A percentile compares a stretch with the other conserved stretches of the same genome.
Conservation (phyloP, 1,140 invertebrate species). For the Drosophila murphyi region DNA sequence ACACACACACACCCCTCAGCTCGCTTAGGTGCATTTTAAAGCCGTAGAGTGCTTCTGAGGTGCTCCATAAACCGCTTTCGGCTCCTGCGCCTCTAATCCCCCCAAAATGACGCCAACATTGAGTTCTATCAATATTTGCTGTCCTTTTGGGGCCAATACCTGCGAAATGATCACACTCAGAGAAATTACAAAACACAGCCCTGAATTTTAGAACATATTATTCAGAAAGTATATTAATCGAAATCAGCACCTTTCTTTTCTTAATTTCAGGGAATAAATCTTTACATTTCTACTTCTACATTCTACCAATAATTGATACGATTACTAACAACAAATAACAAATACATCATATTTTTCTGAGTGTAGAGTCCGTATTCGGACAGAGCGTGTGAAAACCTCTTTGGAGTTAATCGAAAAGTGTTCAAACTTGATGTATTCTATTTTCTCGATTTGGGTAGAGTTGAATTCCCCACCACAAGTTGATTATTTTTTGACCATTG, state of each 20-base stretch:
- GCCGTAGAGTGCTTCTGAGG: conserved; percentile 36
- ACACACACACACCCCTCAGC: conserved; percentile 2
- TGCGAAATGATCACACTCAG: neutral
- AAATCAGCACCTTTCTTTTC: too few species aligned
- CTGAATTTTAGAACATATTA: too few species aligned
- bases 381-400: neutral
- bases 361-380: neutral
- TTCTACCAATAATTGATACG: too few species aligned
- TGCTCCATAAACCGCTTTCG: conserved; percentile 44
- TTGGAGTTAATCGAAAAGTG: conserved; percentile 35
- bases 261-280: too few species aligned
- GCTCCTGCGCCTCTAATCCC: conserved; percentile 46
- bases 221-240: too few species aligned
- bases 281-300: too few species aligned
- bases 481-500: conserved; percentile 65
- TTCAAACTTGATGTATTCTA: conserved; percentile 26
- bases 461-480: conserved; percentile 32
- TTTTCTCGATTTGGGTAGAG: conserved; percentile 9
- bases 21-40: conserved; percentile 47
- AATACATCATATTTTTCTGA: too few species aligned
- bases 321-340: too few species aligned
- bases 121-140: conserved; percentile 35
- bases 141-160: conserved; percentile 31
- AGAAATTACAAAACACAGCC: too few species aligned
- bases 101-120: conserved; percentile 47